Evolutionary conservation across 2,113 vertebrate species (phyloP).

Genomic region (Platichthys stellatus): DNA sequence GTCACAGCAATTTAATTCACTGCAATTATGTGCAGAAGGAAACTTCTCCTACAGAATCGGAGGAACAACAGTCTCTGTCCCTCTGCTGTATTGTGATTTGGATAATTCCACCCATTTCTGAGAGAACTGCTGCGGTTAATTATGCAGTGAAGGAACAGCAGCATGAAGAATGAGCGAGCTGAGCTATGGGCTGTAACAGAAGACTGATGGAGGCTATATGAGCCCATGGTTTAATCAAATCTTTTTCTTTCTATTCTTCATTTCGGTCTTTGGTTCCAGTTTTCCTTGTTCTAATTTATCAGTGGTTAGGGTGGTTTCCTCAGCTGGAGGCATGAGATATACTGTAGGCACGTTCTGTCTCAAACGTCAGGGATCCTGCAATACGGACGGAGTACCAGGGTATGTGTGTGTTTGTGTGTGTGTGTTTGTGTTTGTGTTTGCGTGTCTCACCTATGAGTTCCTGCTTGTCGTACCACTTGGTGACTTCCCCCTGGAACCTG

Average conservation of each 20-base stretch:
- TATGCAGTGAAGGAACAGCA: neutral
- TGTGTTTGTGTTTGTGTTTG: too few species aligned
- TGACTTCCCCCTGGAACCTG: conserved; percentile 85
- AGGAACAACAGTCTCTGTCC: conserved; percentile 6
- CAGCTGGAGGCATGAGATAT: conserved; percentile 18
- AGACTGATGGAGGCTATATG: conserved; percentile 28
- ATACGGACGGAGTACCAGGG: too few species aligned
- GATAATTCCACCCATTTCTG: neutral
- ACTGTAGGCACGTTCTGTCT: too few species aligned
- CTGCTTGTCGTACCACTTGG: conserved; percentile 81
- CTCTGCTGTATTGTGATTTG: neutral
- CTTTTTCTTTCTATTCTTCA: conserved; percentile 28
- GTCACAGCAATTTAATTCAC: conserved; percentile 52
- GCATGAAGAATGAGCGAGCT: neutral
- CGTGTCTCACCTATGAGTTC: conserved; percentile 80
- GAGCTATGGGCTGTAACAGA: conserved; percentile 22
- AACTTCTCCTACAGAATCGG: conserved; percentile 27
- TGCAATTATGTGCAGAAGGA: conserved; percentile 49
- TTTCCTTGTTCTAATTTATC: conserved; percentile 55
- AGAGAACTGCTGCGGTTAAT: neutral
- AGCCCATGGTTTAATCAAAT: conserved; percentile 34
- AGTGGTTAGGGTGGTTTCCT: conserved; percentile 42
- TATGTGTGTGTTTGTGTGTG: neutral
- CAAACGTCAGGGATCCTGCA: too few species aligned
- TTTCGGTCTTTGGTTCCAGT: conserved; percentile 37